Percentiles rank a stretch among this genome's conserved stretches.
Conservation (phyloP, 92 coral and sea anemone species). For the Epizoanthus ramosus region DNA sequence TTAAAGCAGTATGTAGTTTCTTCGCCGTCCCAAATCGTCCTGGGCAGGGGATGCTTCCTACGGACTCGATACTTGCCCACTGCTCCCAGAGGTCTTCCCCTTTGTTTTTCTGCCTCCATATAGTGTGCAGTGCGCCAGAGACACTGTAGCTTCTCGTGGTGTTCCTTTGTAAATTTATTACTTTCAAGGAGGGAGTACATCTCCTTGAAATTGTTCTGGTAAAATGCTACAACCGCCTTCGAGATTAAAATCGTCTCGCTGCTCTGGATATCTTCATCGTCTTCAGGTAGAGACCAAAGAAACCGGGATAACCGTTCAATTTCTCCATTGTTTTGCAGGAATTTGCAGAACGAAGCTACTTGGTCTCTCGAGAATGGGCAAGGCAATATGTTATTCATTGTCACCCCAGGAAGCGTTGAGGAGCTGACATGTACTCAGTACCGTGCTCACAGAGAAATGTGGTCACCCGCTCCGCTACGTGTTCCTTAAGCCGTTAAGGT, state of each 20-base stretch:
- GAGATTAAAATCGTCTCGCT: slow-evolving; percentile 89
- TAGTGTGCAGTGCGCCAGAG: slow-evolving; percentile 95
- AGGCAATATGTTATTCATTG: slow-evolving; percentile 64
- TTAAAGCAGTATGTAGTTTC: slow-evolving; percentile 96
- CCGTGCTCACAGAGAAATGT: slow-evolving; percentile 11
- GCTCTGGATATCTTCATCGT: slow-evolving; percentile 70
- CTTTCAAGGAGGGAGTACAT: slow-evolving; percentile 83
- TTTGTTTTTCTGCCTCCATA: slow-evolving; percentile 88
- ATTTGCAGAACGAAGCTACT: slow-evolving; percentile 88
- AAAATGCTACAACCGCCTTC: slow-evolving; percentile 89
- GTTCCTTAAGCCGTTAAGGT: slow-evolving; percentile 35
- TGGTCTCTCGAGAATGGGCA: slow-evolving; percentile 90
- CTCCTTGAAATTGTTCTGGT: slow-evolving; percentile 81
- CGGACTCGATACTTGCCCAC: slow-evolving; percentile 96
- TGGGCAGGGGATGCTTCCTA: slow-evolving; percentile 88
- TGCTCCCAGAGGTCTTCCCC: slow-evolving; percentile 90
- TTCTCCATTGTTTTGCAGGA: slow-evolving; percentile 87
- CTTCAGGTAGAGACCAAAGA: slow-evolving; percentile 94
- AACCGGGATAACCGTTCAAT: slow-evolving; percentile 87
- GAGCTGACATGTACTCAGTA: slow-evolving; percentile 9
- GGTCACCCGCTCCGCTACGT: slow-evolving; percentile 3
- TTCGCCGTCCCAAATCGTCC: slow-evolving; percentile 95
- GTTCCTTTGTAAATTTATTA: slow-evolving; percentile 69
- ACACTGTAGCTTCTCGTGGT: slow-evolving; percentile 87
- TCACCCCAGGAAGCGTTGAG: not conserved